Evolutionary conservation across 1,140 invertebrate species (phyloP), one percentile per base, ranked within the genome.

Genomic region (Babylonia areolata): DNA sequence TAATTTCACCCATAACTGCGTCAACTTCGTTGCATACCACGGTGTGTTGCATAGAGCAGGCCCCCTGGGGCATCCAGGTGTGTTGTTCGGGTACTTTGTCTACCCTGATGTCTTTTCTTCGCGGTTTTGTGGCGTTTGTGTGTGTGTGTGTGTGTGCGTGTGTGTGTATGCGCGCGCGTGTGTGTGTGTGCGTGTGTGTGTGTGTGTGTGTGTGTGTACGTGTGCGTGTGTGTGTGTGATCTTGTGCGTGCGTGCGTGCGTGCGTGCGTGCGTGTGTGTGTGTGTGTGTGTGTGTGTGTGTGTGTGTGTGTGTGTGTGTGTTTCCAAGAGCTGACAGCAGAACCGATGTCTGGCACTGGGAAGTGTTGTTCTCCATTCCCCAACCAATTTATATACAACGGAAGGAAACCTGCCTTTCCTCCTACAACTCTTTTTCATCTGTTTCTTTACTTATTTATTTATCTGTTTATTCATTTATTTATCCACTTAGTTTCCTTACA

Each of bases 201-300:
- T 77, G 35, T 20, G 15, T 46, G 75, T 20, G 75, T 77, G 33
- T 20, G 15, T 77, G 58, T 23, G 58, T 69, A 23, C 58, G 58
- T 23, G 58, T 3, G 5, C n/a, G 6, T 23, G 58, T 28, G 58
- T 23, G 6, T 69, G 58, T 31, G 58, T 69, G 58, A 0, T 12
- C 28, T 6, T 40, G 75, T 77, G 75, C 9, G 75, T 35, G 75
- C 39, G 75, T 5, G 75, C 33, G 75, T 5, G 3, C 20, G 75
- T 77, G 33, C 5, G 39, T 39, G 15, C 33, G 39, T 39, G 20
- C 3, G 39, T 39, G 39, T 39, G 20, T 77, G 33, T 39, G 33
- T 77, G n/a, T 77, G 75, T 77, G 0, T 77, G 75, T 77, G 75
- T 77, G 3, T 40, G 75, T 40, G 75, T 33, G 75, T 77, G 75